Conservation (phyloP, 2,113 vertebrate species). For the Paraplagusia blochii region DNA sequence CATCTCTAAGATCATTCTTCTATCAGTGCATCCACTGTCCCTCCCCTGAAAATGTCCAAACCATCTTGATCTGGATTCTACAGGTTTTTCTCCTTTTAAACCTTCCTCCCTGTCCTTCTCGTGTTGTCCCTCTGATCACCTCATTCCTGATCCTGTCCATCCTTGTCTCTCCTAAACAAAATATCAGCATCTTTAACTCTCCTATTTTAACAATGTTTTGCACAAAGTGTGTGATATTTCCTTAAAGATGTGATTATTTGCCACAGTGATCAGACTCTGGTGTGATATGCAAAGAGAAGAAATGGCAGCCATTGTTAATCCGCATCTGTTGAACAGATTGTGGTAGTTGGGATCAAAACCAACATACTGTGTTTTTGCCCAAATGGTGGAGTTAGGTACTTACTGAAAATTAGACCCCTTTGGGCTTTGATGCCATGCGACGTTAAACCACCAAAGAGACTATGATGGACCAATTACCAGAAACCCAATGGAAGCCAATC, state of each 20-base stretch:
- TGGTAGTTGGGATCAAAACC: constrained; percentile 50
- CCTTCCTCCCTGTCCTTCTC: no score
- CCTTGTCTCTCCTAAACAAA: no score
- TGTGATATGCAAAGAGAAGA: constrained; percentile 7
- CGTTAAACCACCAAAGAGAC: constrained; percentile 54
- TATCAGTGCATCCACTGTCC: no score
- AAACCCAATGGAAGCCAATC: constrained; percentile 51
- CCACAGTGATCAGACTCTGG: background rate
- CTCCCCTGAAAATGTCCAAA: no score
- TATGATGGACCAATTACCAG: constrained; percentile 53
- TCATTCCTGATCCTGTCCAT: no score
- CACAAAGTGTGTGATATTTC: no score
- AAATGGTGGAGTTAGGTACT: constrained; percentile 49
- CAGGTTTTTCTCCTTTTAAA: no score
- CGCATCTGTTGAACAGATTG: constrained; percentile 64
- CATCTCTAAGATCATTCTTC: no score
- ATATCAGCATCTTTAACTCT: no score
- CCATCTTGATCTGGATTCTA: no score
- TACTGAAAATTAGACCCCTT: constrained; percentile 55
- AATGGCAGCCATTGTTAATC: constrained; percentile 13
- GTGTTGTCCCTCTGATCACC: no score
- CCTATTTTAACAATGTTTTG: no score
- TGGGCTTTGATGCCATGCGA: constrained; percentile 54
- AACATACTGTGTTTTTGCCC: constrained; percentile 47
- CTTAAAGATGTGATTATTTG: background rate